Base-by-base conservation (phyloP, 2,113 vertebrate genomes). In the Columba janthina region DNA sequence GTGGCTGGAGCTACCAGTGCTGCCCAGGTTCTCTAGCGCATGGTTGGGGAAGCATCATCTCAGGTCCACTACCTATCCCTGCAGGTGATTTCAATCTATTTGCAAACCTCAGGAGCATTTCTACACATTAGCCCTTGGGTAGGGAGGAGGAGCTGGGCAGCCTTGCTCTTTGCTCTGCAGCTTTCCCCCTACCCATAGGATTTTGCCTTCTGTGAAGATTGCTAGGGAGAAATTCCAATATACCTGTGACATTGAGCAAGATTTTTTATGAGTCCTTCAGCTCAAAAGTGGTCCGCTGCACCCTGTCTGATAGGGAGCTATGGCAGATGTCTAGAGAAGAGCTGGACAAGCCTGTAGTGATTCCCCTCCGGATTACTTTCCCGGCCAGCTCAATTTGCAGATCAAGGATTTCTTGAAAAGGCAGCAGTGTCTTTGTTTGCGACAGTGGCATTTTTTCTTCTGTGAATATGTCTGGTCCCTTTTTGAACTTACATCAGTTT, bases 391-490 rank as follows among this genome's bases (percentile, higher is more conserved):
- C 10, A 2, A 50, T 90, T 91, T 82, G 50, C 88, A 89, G 66
- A 93, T 78, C 78, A 90, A 91, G 78, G 78, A 65, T 79, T 82
- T 85, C 66, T 78, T 53, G 61, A 58, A 88, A 79, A 88, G 31
- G 21, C 8, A 1, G 65, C 32, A 91, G 21, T 3, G 2, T 58
- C 78, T 85, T 88, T 79, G 54, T 40, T 40, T 57, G 44, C 9
- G 82, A 69, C 13, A 10, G 29, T 60, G 48, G 32, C 51, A 29
- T 91, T 91, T 91, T 89, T 91, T 28, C 54, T 65, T 89, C 66
- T 54, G 18, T 91, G 50, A 88, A 70, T 57, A 14, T 31, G 32
- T 44, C n/a, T 90, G 24, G 9, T 82, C 54, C 16, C 66, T 72
- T 85, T 91, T 54, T 85, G 85, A 88, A 66, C 40, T 96, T 40